Base-by-base conservation (phyloP, 2,797 vertebrate genomes). In the Anas georgica region DNA sequence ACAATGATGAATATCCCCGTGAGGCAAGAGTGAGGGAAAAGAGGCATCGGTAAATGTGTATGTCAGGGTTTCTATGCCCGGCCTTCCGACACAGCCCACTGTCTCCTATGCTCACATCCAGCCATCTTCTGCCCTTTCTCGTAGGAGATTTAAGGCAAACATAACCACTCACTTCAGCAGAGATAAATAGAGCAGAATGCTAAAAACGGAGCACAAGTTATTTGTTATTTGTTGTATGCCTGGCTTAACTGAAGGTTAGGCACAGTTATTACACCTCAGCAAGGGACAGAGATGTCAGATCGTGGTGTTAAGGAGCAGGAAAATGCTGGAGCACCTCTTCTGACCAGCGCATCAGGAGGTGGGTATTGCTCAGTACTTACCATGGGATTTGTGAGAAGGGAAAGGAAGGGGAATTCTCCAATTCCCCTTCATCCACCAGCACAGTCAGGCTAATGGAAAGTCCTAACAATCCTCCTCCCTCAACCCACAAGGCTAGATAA, bases 371-470 rank as follows among this genome's bases (percentile, higher is more conserved):
- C 90, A 84, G 91, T 59, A 88, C 54, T 68, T 73, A 59, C 9
- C 39, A 67, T 6, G 17, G 56, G 28, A 91, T 85, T 12, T 83
- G 22, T 2, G 2, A 82, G 68, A 88, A 84, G 78, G 63, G 62
- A 80, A 77, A 83, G 37, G 35, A 90, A 91, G 25, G 17, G 39
- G 55, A 95, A 95, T 82, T 90, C 82, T 94, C 66, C 29, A 23
- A 63, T 72, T 94, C 75, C 46, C 63, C 85, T 85, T 83, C 80
- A 92, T 76, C 69, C 83, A 83, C 45, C 33, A 80, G 46, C 41
- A 91, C 70, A 90, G 72, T 69, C 83, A 89, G 43, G 46, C 82
- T 96, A 96, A 95, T 76, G 48, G 48, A 91, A 91, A 94, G 72
- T 52, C 75, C 4, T 66, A 94, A 86, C 18, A 7, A 59, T 60